Evolutionary conservation across 2,113 vertebrate genomes (phyloP), one percentile per base, ranked within the genome.

Genomic region (Gadus macrocephalus): DNA sequence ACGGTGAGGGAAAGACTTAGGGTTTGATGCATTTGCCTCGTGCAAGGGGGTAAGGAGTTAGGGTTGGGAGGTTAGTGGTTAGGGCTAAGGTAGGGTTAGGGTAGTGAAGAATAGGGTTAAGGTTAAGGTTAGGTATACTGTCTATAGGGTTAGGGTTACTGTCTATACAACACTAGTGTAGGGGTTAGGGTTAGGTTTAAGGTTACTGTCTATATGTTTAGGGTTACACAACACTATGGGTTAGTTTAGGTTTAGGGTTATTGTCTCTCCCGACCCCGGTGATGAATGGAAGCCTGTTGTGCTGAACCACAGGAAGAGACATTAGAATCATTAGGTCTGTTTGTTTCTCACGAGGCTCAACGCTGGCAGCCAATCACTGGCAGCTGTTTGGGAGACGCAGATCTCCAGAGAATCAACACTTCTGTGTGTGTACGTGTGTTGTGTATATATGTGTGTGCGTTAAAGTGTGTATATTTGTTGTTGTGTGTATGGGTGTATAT

Each of bases 261-360:
- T 25, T 62, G 42, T 49, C 42, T 49, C 8, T 9, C 69, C 69
- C 68, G 68, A 68, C 72, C 68, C 78, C 72, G 82, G 78, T 73
- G 78, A 78, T 85, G 71, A 85, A 82, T 80, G 68, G 64, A 70
- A 63, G 74, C 63, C 62, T 83, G 69, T 76, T 80, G 69, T 66
- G 66, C n/a, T 70, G 66, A 66, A 78, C 80, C 78, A 66, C 58
- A 71, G 76, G 55, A n/a, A 38, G 71, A 68, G 15, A 16, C 55
- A 58, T 15, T 72, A 49, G 66, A 58, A 65, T 77, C 71, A 38
- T 78, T 56, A 19, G 64, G 28, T 53, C 62, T 75, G 72, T 75
- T 72, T 77, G 68, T 81, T 84, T 84, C 82, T 77, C 81, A 82
- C 77, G 68, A 72, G 80, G 68, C 16, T 66, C 67, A 74, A 77